phyloP scores from a whole-genome alignment of 2,113 vertebrate genomes.

The Mobula birostris region DNA sequence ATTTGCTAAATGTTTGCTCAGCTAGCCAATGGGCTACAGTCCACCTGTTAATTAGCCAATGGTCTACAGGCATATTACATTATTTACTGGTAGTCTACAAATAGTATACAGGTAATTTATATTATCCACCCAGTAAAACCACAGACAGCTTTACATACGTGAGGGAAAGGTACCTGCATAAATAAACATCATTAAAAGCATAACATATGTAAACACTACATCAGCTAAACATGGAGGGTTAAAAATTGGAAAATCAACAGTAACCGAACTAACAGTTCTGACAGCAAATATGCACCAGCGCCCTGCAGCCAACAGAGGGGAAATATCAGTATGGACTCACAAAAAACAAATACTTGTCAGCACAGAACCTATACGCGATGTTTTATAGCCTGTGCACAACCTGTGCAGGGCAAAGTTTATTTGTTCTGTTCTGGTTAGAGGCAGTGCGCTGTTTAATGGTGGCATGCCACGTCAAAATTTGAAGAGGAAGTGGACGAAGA shows the following conservation, averaged over 20 bases:
- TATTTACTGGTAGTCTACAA: constrained; percentile 32
- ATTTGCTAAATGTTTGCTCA: constrained; percentile 9
- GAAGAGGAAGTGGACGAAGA: constrained; percentile 70
- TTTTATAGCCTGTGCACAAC: constrained; percentile 34
- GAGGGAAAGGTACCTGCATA: constrained; percentile 23
- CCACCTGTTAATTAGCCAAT: constrained; percentile 36
- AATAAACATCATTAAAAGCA: constrained; percentile 37
- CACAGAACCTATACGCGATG: constrained; percentile 37
- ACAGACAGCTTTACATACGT: constrained; percentile 36
- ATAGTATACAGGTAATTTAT: constrained; percentile 28
- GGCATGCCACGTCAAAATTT: constrained; percentile 80
- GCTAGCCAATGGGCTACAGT: constrained; percentile 8
- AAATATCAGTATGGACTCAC: constrained; percentile 37
- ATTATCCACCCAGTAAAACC: constrained; percentile 30
- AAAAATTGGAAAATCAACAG: constrained; percentile 31
- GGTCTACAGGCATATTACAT: constrained; percentile 36
- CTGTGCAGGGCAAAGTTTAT: constrained; percentile 36
- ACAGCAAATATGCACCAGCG: constrained; percentile 32
- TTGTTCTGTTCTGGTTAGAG: constrained; percentile 37
- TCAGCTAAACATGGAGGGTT: constrained; percentile 36
- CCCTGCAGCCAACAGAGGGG: constrained; percentile 37
- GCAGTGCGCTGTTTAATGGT: constrained; percentile 40
- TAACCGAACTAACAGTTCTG: constrained; percentile 25
- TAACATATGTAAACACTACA: constrained; percentile 32
- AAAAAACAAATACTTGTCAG: constrained; percentile 32